Evolutionary conservation across 2,888 invertebrate species (phyloP), one percentile per base, ranked within the genome.

Genomic region (Netelia inedita): DNA sequence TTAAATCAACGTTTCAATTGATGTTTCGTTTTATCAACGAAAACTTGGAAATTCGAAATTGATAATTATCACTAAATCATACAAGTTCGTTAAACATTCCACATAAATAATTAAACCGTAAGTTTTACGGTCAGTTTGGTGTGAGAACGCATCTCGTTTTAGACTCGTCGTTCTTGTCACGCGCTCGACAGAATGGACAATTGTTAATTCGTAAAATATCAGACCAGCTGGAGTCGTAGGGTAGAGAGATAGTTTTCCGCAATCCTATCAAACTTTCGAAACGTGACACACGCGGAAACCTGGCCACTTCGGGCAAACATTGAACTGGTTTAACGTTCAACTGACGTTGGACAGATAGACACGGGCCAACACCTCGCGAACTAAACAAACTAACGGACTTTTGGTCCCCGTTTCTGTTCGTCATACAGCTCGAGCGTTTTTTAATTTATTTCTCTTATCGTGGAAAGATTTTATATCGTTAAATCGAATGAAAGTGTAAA

Each of bases 171-270:
- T 53, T 53, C n/a, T 16, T 53, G 53, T n/a, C n/a, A 53, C 14
- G 2, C 1, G 53, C 53, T 9, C 53, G 53, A 14, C 21, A 57
- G 28, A 23, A 69, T 53, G 71, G 53, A 71, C 6, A 71, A 71
- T 71, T 55, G 55, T 35, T 55, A 71, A 71, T 71, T 55, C 53
- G 69, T 69, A 28, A 69, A 69, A 69, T 53, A 68, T 68, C 50
- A 41, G 21, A n/a, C 53, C 19, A 53, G 11, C 2, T 16, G 53
- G 14, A n/a, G n/a, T 5, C 14, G 14, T 6, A n/a, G 53, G n/a
- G 1, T 14, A 50, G n/a, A 53, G 53, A 0, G 53, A 3, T 3
- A 16, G 14, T 53, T 53, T 69, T 16, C 23, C 28, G 23, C 9
- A 35, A 50, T n/a, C n/a, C 69, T 53, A 55, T 69, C 14, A 53